Percentiles rank a stretch among this genome's conserved stretches.
Conservation (phyloP, 2,113 vertebrate genomes). For the Gallinago media region DNA sequence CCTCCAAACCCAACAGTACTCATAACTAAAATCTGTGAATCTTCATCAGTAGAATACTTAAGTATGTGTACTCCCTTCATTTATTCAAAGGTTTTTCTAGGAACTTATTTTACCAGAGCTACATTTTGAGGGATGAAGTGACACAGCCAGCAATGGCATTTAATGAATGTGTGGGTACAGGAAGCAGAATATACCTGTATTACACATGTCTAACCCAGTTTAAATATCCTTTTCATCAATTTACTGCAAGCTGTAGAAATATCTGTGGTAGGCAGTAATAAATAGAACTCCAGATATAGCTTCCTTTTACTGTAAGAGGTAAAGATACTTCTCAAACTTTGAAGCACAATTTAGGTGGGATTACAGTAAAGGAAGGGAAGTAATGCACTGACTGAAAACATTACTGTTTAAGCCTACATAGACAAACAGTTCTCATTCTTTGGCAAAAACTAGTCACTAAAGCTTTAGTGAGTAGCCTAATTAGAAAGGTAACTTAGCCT, state of each 20-base stretch:
- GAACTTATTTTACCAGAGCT: neutral
- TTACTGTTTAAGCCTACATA: neutral
- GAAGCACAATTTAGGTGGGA: neutral
- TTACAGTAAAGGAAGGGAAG: neutral
- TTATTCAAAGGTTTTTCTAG: neutral
- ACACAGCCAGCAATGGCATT: neutral
- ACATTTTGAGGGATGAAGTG: neutral
- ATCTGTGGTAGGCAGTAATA: neutral
- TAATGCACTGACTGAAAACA: neutral
- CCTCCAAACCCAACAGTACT: neutral
- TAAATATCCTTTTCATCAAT: slow-evolving; percentile 9
- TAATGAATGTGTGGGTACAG: neutral
- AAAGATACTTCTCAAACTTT: neutral
- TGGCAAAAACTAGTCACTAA: neutral
- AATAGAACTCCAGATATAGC: neutral
- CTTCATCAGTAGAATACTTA: neutral
- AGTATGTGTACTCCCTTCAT: neutral
- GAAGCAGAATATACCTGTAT: neutral
- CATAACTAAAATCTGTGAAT: neutral
- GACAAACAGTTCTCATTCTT: neutral
- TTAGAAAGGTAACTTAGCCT: neutral
- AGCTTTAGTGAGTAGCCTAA: neutral
- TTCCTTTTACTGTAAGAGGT: neutral
- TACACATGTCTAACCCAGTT: neutral
- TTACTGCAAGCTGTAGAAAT: neutral